These are phyloP conservation scores for honey bee (Apis mellifera) DNA, from an alignment of 1,140 invertebrate genomes.

Conservation along the genomic window Amel_HAv3.1 CM009939.2:11390501-11391000, in stretches of 20 bases:
- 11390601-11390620: neutral
- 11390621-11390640: too few relatives aligned
- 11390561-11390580: neutral
- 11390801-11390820: slow-evolving; percentile 8
- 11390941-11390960: slow-evolving; percentile 51
- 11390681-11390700: neutral
- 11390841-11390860: slow-evolving; percentile 6
- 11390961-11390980: slow-evolving; percentile 68
- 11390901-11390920: neutral
- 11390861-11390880: slow-evolving; percentile 10
- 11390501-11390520: neutral
- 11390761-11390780: neutral
- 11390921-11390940: slow-evolving; percentile 17
- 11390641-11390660: too few relatives aligned
- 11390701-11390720: neutral
- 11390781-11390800: neutral
- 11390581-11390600: neutral
- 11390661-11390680: too few relatives aligned
- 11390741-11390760: neutral
- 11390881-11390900: neutral
- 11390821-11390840: neutral
- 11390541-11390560: neutral
- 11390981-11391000: slow-evolving; percentile 70
- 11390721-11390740: neutral
- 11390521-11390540: neutral